A percentile compares a stretch with the other conserved stretches of the same genome.
phyloP scores from a whole-genome alignment of 2,888 invertebrate species.

The Hirtodrosophila histrioides region DNA sequence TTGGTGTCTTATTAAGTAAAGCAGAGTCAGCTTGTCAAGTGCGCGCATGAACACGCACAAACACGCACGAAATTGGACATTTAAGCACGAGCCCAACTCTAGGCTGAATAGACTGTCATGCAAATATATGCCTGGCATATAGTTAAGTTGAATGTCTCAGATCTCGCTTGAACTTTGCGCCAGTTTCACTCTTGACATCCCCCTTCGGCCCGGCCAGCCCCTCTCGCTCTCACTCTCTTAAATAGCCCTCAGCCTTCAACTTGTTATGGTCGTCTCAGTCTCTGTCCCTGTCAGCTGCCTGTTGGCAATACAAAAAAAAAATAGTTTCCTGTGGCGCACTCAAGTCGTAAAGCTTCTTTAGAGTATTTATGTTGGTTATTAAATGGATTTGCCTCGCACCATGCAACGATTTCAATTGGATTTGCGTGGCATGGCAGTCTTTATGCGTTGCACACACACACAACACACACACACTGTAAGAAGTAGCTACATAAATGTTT shows the following conservation, averaged over 20 bases:
- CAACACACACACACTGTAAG: conserved; percentile 3
- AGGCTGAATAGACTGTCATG: conserved; percentile 35
- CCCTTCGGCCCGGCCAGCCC: not conserved
- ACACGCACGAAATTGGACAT: no score
- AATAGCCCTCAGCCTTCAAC: conserved; percentile 5
- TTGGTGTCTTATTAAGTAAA: no score
- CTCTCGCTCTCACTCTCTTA: not conserved
- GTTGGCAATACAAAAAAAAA: conserved; percentile 14
- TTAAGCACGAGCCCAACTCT: not conserved
- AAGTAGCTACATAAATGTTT: conserved; percentile 70
- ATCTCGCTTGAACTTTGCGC: conserved; percentile 32
- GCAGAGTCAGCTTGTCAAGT: no score
- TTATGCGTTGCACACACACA: conserved; percentile 38
- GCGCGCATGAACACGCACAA: no score
- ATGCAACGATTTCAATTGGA: conserved; percentile 76
- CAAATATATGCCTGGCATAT: conserved; percentile 37
- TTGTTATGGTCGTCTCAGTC: conserved; percentile 12
- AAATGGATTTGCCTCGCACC: conserved; percentile 72
- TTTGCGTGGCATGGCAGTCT: conserved; percentile 62
- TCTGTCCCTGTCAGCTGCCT: conserved; percentile 20
- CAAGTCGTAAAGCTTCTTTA: conserved; percentile 77
- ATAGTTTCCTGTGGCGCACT: conserved; percentile 65
- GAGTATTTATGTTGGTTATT: conserved; percentile 78
- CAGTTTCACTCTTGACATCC: conserved; percentile 36
- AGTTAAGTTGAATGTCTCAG: conserved; percentile 32